Evolutionary conservation across 2,113 vertebrate genomes (phyloP), one percentile per base, ranked within the genome.

Genomic region (Xenopus laevis): DNA sequence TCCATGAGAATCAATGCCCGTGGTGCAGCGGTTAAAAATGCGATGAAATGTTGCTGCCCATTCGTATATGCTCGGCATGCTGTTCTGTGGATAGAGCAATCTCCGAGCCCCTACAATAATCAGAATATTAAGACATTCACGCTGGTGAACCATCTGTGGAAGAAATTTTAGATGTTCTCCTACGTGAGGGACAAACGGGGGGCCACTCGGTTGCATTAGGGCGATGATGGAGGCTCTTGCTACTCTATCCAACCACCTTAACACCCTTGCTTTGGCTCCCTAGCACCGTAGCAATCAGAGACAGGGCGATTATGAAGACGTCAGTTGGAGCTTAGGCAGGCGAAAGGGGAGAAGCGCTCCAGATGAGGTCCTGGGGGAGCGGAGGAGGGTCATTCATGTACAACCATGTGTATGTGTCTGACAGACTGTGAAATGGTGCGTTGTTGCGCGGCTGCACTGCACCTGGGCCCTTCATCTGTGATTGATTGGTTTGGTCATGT

Each of bases 401-500:
- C 85, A 89, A 89, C 88, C 86, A 83, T 91, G 90, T 91, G 93
- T 93, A 91, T 93, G 89, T 95, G 95, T 94, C 90, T 95, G 96
- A 92, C 95, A 96, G 96, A 94, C 95, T 96, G 96, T 98, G 96
- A 98, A 96, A 98, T 96, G 96, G 94, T 94, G 94, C 93, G 93
- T 91, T 90, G 96, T 93, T 91, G 95, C 90, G 86, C 93, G 94
- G 92, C 94, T 95, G 94, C 85, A 88, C 88, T 87, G 93, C 96
- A 98, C 96, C 96, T 98, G 96, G 96, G 95, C 94, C 96, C 95
- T 97, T 98, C 96, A 96, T 92, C 92, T 92, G 92, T 97, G 96
- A 98, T 96, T 95, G 96, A 98, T 98, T 91, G 96, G 94, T 93
- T 93, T 94, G 95, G 91, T 96, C 96, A 96, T 98, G 96, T 98